phyloP scores from a whole-genome alignment of 2,113 vertebrate genomes.

The Phocoena phocoena region DNA sequence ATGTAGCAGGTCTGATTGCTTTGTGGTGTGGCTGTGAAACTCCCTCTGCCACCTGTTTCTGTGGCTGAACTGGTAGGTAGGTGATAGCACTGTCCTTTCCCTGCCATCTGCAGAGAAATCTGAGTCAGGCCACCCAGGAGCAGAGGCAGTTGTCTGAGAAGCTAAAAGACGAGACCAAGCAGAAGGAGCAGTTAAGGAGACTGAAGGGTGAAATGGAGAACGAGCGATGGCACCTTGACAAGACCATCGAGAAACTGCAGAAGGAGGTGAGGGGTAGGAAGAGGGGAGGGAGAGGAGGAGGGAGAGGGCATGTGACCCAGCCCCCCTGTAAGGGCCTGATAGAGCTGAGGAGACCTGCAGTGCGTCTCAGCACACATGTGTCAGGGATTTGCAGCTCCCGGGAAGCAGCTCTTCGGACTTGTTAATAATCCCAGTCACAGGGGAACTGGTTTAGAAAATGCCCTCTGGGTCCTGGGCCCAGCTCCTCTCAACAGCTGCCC shows the following conservation, averaged over 20 bases:
- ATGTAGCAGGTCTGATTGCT: background rate
- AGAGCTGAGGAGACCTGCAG: background rate
- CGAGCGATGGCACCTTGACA: conserved; percentile 89
- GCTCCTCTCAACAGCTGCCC: background rate
- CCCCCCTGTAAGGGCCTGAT: background rate
- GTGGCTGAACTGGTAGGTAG: background rate
- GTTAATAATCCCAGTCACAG: background rate
- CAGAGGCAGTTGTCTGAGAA: conserved; percentile 87
- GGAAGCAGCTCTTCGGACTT: background rate
- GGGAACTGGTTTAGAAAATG: background rate
- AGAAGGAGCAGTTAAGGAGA: conserved; percentile 93
- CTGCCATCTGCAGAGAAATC: conserved; percentile 85
- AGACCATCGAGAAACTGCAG: conserved; percentile 94
- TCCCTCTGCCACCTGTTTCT: background rate
- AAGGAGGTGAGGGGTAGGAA: conserved; percentile 87
- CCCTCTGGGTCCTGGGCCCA: background rate
- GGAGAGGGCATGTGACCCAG: background rate
- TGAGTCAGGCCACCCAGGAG: conserved; percentile 85
- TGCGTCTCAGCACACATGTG: background rate
- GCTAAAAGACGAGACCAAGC: conserved; percentile 88
- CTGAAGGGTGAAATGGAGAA: conserved; percentile 93
- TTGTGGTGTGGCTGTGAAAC: background rate
- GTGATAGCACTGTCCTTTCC: background rate
- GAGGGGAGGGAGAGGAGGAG: background rate
- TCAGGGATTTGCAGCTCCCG: background rate